Percentiles rank a stretch among this genome's conserved stretches.
phyloP scores from a whole-genome alignment of 2,797 vertebrate genomes.

The Smutsia gigantea region DNA sequence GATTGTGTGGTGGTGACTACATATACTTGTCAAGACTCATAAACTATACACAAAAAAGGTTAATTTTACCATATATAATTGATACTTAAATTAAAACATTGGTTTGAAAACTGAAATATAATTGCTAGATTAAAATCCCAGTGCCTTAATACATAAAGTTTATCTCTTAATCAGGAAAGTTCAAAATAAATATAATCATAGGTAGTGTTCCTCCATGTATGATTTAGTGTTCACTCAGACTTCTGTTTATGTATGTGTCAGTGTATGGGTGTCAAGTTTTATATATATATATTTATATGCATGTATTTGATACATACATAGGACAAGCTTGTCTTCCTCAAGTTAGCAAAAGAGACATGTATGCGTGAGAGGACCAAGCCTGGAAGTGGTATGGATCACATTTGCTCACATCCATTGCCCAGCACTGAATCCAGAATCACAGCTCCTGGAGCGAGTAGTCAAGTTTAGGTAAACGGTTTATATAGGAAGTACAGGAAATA shows the following conservation, averaged over 20 bases:
- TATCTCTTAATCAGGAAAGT: neutral
- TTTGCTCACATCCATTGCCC: neutral
- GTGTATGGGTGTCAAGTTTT: neutral
- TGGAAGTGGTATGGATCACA: rapidly evolving
- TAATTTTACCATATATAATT: neutral
- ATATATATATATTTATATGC: no score
- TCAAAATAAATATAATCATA: neutral
- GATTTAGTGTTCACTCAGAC: neutral
- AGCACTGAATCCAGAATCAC: neutral
- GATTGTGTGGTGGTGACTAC: neutral
- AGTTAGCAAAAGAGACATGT: neutral
- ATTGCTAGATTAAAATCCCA: neutral
- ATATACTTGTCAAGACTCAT: neutral
- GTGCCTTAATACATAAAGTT: neutral
- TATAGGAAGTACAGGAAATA: neutral
- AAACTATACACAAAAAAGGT: neutral
- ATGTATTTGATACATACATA: no score
- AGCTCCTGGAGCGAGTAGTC: neutral
- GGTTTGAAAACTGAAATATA: neutral
- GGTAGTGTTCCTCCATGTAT: neutral
- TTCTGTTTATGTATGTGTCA: neutral
- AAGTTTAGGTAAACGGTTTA: neutral
- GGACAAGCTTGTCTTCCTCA: neutral
- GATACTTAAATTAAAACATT: neutral
- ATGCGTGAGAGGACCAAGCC: neutral